Evolutionary conservation across 2,888 invertebrate genomes (phyloP).

Genomic region (Chirona hameri): DNA sequence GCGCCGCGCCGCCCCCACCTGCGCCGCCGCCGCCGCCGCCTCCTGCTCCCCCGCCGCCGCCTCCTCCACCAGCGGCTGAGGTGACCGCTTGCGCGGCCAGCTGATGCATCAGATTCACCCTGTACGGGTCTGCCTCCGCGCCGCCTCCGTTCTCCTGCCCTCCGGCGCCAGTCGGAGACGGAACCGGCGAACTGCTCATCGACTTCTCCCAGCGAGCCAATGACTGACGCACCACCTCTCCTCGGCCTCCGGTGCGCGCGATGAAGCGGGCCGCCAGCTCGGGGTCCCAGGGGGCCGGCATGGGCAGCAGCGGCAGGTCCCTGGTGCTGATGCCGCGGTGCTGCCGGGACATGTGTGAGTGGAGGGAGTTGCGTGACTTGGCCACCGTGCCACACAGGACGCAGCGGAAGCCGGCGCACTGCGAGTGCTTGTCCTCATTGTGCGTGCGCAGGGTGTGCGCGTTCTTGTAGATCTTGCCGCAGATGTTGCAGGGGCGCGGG

Average conservation of each 20-base stretch:
- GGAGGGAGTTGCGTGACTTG: conserved; percentile 83
- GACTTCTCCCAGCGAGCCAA: conserved; percentile 25
- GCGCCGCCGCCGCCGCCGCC: too few relatives aligned
- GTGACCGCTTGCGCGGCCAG: conserved; percentile 24
- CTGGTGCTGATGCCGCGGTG: conserved; percentile 90
- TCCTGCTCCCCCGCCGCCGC: too few relatives aligned
- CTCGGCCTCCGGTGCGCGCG: conserved; percentile 39
- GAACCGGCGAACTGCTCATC: neutral
- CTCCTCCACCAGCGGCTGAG: conserved; percentile 1
- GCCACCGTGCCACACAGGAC: conserved; percentile 89
- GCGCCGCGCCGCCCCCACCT: conserved; percentile 36
- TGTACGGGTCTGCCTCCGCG: conserved; percentile 32
- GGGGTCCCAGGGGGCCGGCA: conserved; percentile 89
- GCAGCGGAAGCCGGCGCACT: conserved; percentile 87
- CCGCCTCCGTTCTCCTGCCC: conserved; percentile 28
- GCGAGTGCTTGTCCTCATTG: conserved; percentile 87
- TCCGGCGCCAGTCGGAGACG: conserved; percentile 34
- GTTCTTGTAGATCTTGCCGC: conserved; percentile 54
- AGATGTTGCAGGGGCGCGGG: conserved; percentile 86
- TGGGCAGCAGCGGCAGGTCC: conserved; percentile 84
- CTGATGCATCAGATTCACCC: conserved; percentile 22
- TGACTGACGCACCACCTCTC: conserved; percentile 39
- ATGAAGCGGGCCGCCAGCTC: conserved; percentile 62
- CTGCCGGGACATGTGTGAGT: conserved; percentile 91
- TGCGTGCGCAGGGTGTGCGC: conserved; percentile 84